These are phyloP conservation scores for Fragum whitleyi DNA, from an alignment of 2,888 invertebrate genomes.

Conservation along the genomic window DNA sequence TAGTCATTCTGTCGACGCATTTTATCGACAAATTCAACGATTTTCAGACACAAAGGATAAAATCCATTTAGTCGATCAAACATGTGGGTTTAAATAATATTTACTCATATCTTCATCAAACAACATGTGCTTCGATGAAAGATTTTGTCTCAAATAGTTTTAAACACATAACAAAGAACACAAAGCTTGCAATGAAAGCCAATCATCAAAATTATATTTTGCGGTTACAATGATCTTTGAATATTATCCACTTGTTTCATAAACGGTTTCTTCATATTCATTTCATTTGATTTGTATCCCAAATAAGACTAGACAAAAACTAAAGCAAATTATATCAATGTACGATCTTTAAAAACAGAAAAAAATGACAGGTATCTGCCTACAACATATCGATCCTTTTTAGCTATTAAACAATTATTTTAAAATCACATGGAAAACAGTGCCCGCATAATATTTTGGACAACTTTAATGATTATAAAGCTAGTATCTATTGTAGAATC, in stretches of 20 bases:
- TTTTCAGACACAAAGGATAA: slow-evolving; percentile 1
- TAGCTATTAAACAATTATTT: too few relatives aligned
- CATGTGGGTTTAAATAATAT: slow-evolving; percentile 9
- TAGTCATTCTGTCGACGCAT: too few relatives aligned
- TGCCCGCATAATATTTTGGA: too few relatives aligned
- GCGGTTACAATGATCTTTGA: slow-evolving; percentile 11
- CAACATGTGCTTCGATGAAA: slow-evolving; percentile 14
- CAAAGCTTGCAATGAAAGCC: slow-evolving; percentile 8
- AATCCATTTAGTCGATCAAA: not conserved
- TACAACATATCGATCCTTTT: too few relatives aligned
- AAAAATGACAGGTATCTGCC: too few relatives aligned
- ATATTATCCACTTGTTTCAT: not conserved
- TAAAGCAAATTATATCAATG: too few relatives aligned
- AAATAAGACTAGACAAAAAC: too few relatives aligned
- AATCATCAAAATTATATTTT: slow-evolving; percentile 19
- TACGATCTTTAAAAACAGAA: too few relatives aligned
- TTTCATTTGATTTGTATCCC: too few relatives aligned
- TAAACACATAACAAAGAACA: slow-evolving; percentile 12
- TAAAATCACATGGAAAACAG: too few relatives aligned
- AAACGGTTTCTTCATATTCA: not conserved
- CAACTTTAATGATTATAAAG: too few relatives aligned
- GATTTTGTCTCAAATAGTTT: not conserved
- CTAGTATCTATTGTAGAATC: too few relatives aligned
- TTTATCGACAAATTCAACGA: not conserved
- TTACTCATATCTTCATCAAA: slow-evolving; percentile 11